Base-by-base conservation (phyloP, 2,113 vertebrate species). In the Rhadina sibilatrix region DNA sequence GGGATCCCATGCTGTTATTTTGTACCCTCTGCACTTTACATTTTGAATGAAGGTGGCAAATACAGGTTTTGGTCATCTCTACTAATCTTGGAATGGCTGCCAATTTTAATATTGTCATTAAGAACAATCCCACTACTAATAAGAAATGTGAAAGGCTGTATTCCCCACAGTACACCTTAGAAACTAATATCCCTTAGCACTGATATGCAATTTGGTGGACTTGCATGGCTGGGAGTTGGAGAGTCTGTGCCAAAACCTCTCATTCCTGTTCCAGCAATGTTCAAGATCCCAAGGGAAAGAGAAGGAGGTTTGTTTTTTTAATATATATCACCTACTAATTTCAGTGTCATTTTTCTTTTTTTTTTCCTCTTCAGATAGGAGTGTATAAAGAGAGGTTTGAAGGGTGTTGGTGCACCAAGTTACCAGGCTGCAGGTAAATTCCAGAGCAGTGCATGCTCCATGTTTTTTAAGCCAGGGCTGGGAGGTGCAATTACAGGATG, bases 1-100 rank as follows among this genome's bases (percentile, higher is more conserved):
- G 66, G 75, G 84, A 31, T 82, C 90, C 52, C 91, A 94, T 95
- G 91, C 95, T 96, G 89, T 87, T 97, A 66, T 86, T 95, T 95
- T 96, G 87, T 94, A 76, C 50, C 53, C 57, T 84, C 8, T 77
- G 79, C 68, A 69, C 37, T 81, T 95, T 35, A 77, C 3, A 44
- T 84, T 89, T 89, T 81, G 53, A 94, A 83, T 72, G 10, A 64
- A 90, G 75, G 46, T 88, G 40, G 28, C 22, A 82, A 82, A 72
- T 72, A 54, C 42, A 79, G 53, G 10, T 63, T 88, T 88, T 72
- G n/a, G 12, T 77, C 49, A 87, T 90, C 56, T 71, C 16, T 83
- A 27, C 35, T 93, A 42, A 65, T 85, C 85, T 78, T 61, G 78
- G n/a, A 87, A 64, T 82, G 4, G 6, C 37, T 42, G 56, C 40